phyloP scores from a whole-genome alignment of 2,888 invertebrate species.

The Aleiodes testaceus region DNA sequence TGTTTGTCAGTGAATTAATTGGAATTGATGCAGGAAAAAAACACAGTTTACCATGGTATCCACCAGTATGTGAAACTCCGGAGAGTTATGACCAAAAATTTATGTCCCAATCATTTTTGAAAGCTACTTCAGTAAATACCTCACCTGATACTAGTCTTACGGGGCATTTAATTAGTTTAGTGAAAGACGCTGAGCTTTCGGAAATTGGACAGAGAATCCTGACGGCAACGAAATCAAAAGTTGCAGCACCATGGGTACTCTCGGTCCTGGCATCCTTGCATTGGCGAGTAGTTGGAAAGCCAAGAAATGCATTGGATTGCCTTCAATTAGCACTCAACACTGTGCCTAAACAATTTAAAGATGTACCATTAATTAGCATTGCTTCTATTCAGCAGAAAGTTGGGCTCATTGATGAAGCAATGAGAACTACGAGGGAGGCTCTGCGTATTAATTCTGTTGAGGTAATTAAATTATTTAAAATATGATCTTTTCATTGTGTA shows the following conservation, averaged over 20 bases:
- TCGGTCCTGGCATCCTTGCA: slow-evolving; percentile 84
- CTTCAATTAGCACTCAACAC: slow-evolving; percentile 77
- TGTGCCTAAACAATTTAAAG: slow-evolving; percentile 77
- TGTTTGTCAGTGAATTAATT: slow-evolving; percentile 74
- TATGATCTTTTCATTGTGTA: neutral
- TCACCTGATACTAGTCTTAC: slow-evolving; percentile 71
- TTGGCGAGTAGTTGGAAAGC: slow-evolving; percentile 84
- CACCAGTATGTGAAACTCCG: slow-evolving; percentile 78
- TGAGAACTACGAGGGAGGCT: slow-evolving; percentile 78
- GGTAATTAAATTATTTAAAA: slow-evolving; percentile 67
- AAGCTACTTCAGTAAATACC: slow-evolving; percentile 56
- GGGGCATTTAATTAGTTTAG: slow-evolving; percentile 68
- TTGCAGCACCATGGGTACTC: slow-evolving; percentile 83
- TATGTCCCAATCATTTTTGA: slow-evolving; percentile 66
- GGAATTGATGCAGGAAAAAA: slow-evolving; percentile 77
- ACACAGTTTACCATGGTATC: slow-evolving; percentile 85
- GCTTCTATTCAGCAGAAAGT: slow-evolving; percentile 81
- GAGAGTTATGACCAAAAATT: slow-evolving; percentile 67
- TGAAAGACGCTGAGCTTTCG: slow-evolving; percentile 76
- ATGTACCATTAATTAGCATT: slow-evolving; percentile 81
- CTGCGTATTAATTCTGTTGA: slow-evolving; percentile 78
- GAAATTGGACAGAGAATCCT: slow-evolving; percentile 87
- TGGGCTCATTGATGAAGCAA: slow-evolving; percentile 79
- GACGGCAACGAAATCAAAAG: slow-evolving; percentile 80
- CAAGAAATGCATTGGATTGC: slow-evolving; percentile 81